phyloP scores from a whole-genome alignment of 1,140 invertebrate genomes.

The Drosophila bifasciata region DNA sequence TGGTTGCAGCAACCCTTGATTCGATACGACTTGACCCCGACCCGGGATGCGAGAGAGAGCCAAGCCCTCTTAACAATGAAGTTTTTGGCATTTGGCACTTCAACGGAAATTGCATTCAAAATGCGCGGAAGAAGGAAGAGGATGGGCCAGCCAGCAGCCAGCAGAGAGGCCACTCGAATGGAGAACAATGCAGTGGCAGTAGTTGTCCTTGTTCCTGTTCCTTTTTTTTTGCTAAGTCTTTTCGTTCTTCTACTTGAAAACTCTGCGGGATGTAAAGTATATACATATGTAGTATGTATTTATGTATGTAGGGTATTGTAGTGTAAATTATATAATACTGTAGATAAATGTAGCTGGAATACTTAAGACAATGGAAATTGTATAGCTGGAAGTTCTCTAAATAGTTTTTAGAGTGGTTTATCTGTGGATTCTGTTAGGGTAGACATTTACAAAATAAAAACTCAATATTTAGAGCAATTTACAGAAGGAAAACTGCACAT shows the following conservation, averaged over 20 bases:
- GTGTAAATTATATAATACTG: no score
- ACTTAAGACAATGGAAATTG: no score
- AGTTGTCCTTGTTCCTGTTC: conserved; percentile 3
- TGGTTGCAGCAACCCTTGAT: no score
- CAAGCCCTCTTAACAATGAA: conserved; percentile 50
- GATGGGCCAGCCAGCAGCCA: conserved; percentile 3
- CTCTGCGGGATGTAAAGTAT: conserved; percentile 30
- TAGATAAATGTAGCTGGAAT: no score
- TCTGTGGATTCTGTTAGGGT: background rate
- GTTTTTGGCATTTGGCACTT: conserved; percentile 66
- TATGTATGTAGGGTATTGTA: no score
- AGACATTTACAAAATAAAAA: background rate
- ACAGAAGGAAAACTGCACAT: no score
- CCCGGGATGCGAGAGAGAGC: conserved; percentile 1
- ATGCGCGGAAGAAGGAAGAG: conserved; percentile 65
- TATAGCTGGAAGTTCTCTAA: no score
- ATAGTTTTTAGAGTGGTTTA: no score
- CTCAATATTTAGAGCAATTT: no score
- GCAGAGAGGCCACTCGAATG: conserved; percentile 32
- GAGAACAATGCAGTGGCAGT: conserved; percentile 35
- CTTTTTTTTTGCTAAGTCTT: conserved; percentile 3
- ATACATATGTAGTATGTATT: conserved; percentile 1
- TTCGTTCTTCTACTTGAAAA: conserved; percentile 38
- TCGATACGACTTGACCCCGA: conserved; percentile 27
- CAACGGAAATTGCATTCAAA: conserved; percentile 54